Evolutionary conservation across 2,113 vertebrate species (phyloP).

Genomic region (Podarcis muralis): DNA sequence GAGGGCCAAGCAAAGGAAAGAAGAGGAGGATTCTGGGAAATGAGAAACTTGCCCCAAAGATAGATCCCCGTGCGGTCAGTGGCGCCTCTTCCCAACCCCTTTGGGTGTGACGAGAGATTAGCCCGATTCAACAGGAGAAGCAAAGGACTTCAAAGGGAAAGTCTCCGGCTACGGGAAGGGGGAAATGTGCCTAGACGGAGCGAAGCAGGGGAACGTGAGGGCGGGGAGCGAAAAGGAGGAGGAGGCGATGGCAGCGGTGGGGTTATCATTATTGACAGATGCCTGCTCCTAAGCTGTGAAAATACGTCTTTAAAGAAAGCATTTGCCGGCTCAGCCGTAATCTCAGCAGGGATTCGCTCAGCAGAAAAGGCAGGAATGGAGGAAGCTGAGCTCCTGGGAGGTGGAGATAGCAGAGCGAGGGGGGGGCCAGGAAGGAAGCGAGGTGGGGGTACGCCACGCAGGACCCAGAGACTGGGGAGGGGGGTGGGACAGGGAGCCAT

Average conservation of each 20-base stretch:
- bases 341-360: conserved; percentile 10
- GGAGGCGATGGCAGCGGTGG: fast-evolving
- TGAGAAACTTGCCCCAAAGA: no score
- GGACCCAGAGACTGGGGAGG: no score
- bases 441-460: no score
- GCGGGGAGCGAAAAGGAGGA: background rate
- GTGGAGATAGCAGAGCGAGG: background rate
- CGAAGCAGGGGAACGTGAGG: background rate
- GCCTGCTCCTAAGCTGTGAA: background rate
- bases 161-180: background rate
- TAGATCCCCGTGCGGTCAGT: background rate
- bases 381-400: background rate
- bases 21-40: background rate
- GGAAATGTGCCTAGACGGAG: background rate
- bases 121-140: background rate
- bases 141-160: background rate
- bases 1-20: background rate
- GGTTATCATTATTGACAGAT: conserved; percentile 13
- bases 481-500: background rate
- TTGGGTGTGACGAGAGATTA: background rate
- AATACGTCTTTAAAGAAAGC: conserved; percentile 4
- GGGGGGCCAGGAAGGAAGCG: background rate
- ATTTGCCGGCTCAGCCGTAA: background rate
- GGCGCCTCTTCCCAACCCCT: background rate
- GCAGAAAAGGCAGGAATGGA: background rate